Evolutionary conservation across 2,888 invertebrate species (phyloP), one percentile per base, ranked within the genome.

Genomic region (Molorchus minor): DNA sequence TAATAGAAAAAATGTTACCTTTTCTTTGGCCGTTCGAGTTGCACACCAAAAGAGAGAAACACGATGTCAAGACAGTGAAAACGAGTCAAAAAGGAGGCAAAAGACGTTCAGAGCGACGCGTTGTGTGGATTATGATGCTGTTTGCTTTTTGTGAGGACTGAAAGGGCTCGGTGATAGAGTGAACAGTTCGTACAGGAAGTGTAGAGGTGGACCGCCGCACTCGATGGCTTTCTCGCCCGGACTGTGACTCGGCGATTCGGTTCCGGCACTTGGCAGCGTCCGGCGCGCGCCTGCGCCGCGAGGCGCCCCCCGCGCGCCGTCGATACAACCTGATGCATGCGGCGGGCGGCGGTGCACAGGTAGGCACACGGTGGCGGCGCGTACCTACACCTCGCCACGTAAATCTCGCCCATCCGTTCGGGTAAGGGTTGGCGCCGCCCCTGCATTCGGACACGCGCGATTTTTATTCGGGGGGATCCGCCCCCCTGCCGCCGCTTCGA

Each of bases 141-240:
- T n/a, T 5, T 33, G n/a, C 33, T 5, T 33, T 3, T 45, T 29
- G 38, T 38, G 41, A 52, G 51, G 51, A 52, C 25, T 52, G 41
- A 52, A 52, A 17, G 75, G 75, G 74, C 72, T 74, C 72, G 76
- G 74, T 74, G 72, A 58, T 65, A 75, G 76, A 77, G 74, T 77
- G 75, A 75, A 72, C 72, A 76, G 76, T 77, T 77, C 76, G 77
- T 78, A 78, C 75, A 77, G 77, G 76, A 73, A 74, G 76, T 77
- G 65, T 67, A 68, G 76, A 79, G 75, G 74, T 76, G 76, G 86
- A 86, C 73, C 85, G 80, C 86, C 86, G 86, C 77, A 86, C 84
- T 83, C 82, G 79, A 67, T 83, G 83, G 77, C 82, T 84, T 68
- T 82, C 83, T 71, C 85, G 82, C 77, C 86, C 79, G 84, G 83